A percentile compares a stretch with the other conserved stretches of the same genome.
Conservation (phyloP, 2,888 invertebrate genomes). For the Diadegma fenestrale region DNA sequence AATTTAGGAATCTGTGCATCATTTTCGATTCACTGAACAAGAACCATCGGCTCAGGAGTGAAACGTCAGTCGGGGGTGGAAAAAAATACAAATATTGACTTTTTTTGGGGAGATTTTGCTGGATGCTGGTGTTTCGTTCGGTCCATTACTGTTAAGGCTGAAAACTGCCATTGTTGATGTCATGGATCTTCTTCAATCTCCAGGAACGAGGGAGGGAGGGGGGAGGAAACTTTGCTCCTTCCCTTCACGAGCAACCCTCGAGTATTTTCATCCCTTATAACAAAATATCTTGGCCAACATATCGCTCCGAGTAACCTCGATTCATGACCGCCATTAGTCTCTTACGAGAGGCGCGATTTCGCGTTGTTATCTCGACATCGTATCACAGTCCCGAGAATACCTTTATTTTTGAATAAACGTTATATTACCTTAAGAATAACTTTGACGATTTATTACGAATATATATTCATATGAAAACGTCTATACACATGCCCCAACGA, state of each 20-base stretch:
- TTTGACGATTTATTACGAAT: constrained; percentile 31
- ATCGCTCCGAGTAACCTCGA: constrained; percentile 64
- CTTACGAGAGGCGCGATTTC: constrained; percentile 68
- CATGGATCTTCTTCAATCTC: neutral
- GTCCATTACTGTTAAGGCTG: constrained; percentile 37
- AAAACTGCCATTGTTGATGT: constrained; percentile 16
- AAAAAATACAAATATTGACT: constrained; percentile 51
- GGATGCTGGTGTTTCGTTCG: constrained; percentile 18
- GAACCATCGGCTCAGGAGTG: constrained; percentile 34
- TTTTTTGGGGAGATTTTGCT: neutral
- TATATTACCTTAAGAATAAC: constrained; percentile 44
- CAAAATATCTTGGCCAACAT: constrained; percentile 42
- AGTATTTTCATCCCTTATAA: constrained; percentile 40
- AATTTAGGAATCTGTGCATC: constrained; percentile 17
- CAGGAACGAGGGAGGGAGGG: neutral
- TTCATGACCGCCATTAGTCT: constrained; percentile 71
- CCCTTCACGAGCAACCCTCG: constrained; percentile 5
- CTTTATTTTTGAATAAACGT: constrained; percentile 60
- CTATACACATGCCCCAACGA: neutral
- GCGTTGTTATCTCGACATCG: constrained; percentile 70
- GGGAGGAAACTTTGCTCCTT: too few species aligned
- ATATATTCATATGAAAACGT: constrained; percentile 1
- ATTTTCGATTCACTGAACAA: constrained; percentile 48
- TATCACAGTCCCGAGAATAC: constrained; percentile 57
- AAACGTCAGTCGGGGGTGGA: constrained; percentile 48